A percentile compares a stretch with the other conserved stretches of the same genome.
phyloP scores from a whole-genome alignment of 2,113 vertebrate species.

The Bos indicus region DNA sequence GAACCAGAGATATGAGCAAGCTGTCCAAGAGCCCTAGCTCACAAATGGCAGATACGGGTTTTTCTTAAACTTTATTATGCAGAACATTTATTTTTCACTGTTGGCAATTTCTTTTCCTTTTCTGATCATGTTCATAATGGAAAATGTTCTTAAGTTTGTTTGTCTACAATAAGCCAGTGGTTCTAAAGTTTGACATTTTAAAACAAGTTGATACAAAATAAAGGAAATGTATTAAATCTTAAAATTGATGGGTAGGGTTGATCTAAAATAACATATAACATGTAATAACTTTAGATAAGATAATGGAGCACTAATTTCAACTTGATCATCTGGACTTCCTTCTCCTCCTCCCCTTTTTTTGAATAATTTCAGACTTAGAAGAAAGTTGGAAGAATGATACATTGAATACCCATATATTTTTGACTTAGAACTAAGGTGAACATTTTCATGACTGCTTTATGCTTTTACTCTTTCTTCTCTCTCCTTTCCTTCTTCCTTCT shows the following conservation, averaged over 20 bases:
- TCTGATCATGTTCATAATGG: not conserved
- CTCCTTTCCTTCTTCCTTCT: not conserved
- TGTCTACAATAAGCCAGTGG: not conserved
- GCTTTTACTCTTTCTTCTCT: not conserved
- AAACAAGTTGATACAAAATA: not conserved
- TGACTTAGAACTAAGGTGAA: not conserved
- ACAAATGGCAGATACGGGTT: not conserved
- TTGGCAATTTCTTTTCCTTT: not conserved
- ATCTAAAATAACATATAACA: not conserved
- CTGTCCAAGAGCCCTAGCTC: not conserved
- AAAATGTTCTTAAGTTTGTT: not conserved
- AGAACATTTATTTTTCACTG: not conserved
- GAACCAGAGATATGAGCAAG: not conserved
- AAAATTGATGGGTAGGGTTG: not conserved
- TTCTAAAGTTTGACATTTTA: not conserved
- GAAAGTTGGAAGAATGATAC: not conserved
- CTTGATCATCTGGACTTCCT: not conserved
- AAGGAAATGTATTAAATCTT: not conserved
- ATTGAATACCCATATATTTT: not conserved
- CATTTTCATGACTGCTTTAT: not conserved
- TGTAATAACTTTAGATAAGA: not conserved
- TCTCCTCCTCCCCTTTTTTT: not conserved
- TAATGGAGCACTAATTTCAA: not conserved
- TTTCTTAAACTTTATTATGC: not conserved
- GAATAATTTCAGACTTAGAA: not conserved